Evolutionary conservation across 1,140 invertebrate species (phyloP), one percentile per base, ranked within the genome.

Genomic region (Belonocnema kinseyi): DNA sequence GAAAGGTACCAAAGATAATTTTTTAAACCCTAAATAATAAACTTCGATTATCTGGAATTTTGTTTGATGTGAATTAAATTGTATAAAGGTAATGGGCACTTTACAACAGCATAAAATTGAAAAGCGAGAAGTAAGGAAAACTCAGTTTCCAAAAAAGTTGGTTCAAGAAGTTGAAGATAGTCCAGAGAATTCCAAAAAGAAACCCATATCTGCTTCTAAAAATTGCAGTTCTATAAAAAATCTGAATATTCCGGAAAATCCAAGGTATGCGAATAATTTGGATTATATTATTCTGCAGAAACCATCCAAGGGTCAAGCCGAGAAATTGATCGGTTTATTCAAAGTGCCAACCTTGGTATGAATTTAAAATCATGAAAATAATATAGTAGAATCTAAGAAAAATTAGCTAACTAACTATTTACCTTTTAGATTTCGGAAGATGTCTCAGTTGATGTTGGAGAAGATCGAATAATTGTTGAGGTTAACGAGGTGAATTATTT

Each of bases 61-160:
- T 8, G 0, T 5, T 7, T 46, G 74, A 40, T 46, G 17, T 73
- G 14, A 61, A 52, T 40, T 74, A 16, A 14, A 54, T 72, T 26
- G 77, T 53, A 66, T 80, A 14, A 12, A 90, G 89, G 87, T 88
- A 58, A 93, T 97, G 81, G 97, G 97, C 1, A 94, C 91, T 50
- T 85, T 97, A 17, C 94, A 96, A 70, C 88, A 93, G 14, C 95
- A 96, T 86, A 93, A 93, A 81, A 95, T 96, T 78, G 93, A 95
- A 86, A 94, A 95, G 80, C 90, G 94, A 70, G 93, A 95, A 85
- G 88, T 3, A 87, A 93, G 81, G 89, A 92, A 84, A 88, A 83
- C 81, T 80, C 87, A 86, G 72, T 50, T 77, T 14, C 73, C 84
- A n/a, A 86, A 82, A 72, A 90, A 90, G 46, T 85, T 94, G 4